These are phyloP conservation scores for Hymenochirus boettgeri DNA, from an alignment of 2,113 vertebrate species.

Conservation along the genomic window DNA sequence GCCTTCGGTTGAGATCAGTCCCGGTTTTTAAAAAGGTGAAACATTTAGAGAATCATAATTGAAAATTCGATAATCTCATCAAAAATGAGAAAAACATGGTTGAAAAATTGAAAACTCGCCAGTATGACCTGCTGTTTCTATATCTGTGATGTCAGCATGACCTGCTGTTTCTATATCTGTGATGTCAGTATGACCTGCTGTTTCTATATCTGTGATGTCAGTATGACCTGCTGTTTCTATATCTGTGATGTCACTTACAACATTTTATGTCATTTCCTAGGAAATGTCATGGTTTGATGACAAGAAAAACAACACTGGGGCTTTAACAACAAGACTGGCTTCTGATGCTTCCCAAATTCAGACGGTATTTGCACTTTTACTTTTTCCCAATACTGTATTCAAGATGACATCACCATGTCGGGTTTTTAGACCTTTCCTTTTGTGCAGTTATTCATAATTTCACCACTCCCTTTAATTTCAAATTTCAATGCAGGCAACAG, in stretches of 20 bases:
- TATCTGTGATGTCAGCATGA: no score
- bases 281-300: conserved; percentile 48
- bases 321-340: conserved; percentile 47
- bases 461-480: no score
- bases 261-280: conserved; percentile 32
- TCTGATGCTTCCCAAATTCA: conserved; percentile 49
- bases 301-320: conserved; percentile 45
- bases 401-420: no score
- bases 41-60: no score
- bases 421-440: no score
- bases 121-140: no score
- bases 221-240: no score
- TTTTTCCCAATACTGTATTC: neutral
- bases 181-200: neutral
- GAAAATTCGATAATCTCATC: neutral
- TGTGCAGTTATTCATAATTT: no score
- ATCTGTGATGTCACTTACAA: neutral
- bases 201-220: neutral
- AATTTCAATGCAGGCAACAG: conserved; percentile 36
- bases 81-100: neutral
- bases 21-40: no score
- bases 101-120: no score
- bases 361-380: conserved; percentile 17
- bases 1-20: no score
- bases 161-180: no score